These are phyloP conservation scores for Belgica antarctica DNA, from an alignment of 2,888 invertebrate species.

Conservation along the genomic window DNA sequence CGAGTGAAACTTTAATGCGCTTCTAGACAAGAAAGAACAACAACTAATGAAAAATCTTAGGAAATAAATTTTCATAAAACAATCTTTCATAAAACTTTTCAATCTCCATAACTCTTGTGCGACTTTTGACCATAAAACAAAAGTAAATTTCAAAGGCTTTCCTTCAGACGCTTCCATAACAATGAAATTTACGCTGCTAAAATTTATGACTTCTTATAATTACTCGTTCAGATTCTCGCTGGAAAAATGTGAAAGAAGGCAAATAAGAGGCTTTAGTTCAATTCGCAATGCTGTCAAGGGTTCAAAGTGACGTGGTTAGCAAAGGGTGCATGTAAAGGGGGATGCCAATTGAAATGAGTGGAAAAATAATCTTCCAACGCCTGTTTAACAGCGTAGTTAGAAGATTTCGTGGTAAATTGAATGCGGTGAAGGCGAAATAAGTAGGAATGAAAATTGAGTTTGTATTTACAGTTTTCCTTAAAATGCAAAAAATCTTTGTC, in stretches of 20 bases:
- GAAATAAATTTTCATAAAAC: not conserved
- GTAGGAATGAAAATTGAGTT: too few species aligned
- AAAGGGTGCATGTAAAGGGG: too few species aligned
- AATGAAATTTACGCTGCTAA: conserved; percentile 41
- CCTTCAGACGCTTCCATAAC: conserved; percentile 38
- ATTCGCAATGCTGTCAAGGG: not conserved
- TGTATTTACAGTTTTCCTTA: too few species aligned
- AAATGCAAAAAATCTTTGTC: too few species aligned
- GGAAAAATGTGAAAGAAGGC: not conserved
- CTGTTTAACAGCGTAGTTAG: too few species aligned
- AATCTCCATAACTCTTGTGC: conserved; percentile 11
- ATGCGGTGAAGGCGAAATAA: too few species aligned
- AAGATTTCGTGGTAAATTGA: too few species aligned
- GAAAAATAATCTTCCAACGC: too few species aligned
- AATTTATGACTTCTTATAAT: conserved; percentile 44
- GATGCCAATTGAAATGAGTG: too few species aligned
- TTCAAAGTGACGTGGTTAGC: too few species aligned
- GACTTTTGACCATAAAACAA: conserved; percentile 24
- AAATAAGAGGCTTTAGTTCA: conserved; percentile 22
- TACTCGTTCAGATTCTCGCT: conserved; percentile 35
- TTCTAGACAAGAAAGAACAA: not conserved
- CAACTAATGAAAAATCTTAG: not conserved
- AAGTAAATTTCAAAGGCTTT: conserved; percentile 14
- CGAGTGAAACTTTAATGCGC: not conserved
- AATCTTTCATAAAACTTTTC: conserved; percentile 3